Evolutionary conservation across 2,888 invertebrate species (phyloP).

Genomic region (Bruchidius siliquastri): DNA sequence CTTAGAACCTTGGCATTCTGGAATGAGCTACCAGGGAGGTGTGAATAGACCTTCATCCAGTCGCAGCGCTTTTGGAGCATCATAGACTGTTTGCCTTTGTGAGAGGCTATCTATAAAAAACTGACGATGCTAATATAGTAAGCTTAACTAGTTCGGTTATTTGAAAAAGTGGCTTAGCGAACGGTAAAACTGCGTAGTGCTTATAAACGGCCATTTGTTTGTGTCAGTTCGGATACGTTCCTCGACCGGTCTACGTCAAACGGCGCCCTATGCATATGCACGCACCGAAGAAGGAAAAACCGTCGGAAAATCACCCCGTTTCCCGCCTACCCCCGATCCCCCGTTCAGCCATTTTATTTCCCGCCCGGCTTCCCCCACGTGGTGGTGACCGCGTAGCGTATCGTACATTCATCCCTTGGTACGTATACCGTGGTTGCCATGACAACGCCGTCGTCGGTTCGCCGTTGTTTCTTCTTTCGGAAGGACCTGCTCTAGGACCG

Average conservation of each 20-base stretch:
- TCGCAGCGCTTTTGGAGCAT: too few species aligned
- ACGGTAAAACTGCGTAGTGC: too few species aligned
- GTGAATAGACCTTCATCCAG: too few species aligned
- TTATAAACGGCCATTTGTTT: too few species aligned
- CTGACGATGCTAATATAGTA: too few species aligned
- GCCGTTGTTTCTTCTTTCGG: not conserved
- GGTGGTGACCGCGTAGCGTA: not conserved
- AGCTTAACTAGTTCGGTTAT: too few species aligned
- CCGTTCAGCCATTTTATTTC: not conserved
- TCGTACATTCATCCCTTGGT: not conserved
- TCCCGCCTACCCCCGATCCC: not conserved
- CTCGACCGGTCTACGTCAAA: constrained; percentile 7
- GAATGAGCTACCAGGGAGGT: too few species aligned
- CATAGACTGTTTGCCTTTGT: too few species aligned
- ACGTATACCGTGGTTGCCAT: constrained; percentile 27
- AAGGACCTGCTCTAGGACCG: not conserved
- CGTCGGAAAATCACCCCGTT: not conserved
- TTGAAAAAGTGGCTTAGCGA: too few species aligned
- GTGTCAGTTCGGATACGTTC: constrained; percentile 16
- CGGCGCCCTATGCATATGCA: constrained; percentile 7
- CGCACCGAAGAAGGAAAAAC: not conserved
- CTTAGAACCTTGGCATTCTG: too few species aligned
- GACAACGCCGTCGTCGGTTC: constrained; percentile 25
- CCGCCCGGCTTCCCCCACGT: not conserved
- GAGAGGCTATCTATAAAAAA: too few species aligned